Percentiles rank a stretch among this genome's conserved stretches.
These are phyloP conservation scores for Brachylomia viminalis DNA, from an alignment of 2,888 invertebrate genomes.

Conservation along the genomic window DNA sequence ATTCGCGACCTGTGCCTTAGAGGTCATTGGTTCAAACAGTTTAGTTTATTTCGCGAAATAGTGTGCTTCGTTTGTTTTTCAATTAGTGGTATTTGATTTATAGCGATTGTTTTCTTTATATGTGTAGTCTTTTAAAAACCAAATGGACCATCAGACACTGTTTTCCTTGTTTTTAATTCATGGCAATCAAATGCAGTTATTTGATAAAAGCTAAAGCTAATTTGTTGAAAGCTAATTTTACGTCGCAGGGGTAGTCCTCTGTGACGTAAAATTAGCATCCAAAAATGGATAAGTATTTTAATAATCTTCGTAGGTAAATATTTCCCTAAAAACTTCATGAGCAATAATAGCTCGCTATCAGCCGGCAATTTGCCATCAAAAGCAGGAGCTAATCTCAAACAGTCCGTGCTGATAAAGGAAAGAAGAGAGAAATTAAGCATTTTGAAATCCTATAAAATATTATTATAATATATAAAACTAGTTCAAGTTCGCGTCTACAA, in stretches of 20 bases:
- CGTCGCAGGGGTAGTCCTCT: no score
- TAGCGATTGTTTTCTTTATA: neutral
- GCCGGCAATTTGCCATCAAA: neutral
- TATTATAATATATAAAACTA: neutral
- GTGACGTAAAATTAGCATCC: neutral
- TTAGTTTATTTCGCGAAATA: neutral
- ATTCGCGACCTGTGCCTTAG: slow-evolving; percentile 26
- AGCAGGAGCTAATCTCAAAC: neutral
- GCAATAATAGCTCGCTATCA: neutral
- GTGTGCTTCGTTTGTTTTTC: slow-evolving; percentile 9
- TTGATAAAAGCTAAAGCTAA: no score
- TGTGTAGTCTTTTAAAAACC: neutral
- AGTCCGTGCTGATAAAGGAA: neutral
- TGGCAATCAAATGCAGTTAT: neutral
- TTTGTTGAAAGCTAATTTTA: no score
- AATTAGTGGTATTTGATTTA: slow-evolving; percentile 1
- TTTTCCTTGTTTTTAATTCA: neutral
- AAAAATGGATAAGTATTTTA: neutral
- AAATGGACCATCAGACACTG: no score
- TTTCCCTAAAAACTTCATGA: no score
- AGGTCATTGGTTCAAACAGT: slow-evolving; percentile 48
- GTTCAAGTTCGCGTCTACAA: neutral
- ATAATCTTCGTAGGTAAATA: no score
- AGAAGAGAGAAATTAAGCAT: neutral
- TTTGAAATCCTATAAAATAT: slow-evolving; percentile 8